phyloP scores from a whole-genome alignment of 2,113 vertebrate species.

The Otocyon megalotis region DNA sequence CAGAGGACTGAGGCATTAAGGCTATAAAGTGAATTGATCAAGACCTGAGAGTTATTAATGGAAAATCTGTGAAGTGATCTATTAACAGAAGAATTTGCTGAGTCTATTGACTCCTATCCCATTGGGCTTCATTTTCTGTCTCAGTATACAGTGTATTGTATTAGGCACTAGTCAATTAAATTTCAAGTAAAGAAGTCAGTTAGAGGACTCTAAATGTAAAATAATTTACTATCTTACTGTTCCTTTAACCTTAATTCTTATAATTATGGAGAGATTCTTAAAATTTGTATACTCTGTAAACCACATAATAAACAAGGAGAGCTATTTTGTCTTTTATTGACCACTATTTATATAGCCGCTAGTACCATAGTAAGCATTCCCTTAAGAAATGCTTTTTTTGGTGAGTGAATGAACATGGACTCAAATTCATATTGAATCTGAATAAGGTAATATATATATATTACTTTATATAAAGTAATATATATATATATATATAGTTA shows the following conservation, averaged over 20 bases:
- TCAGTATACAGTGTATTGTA: not conserved
- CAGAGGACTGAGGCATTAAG: not conserved
- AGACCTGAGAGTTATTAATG: not conserved
- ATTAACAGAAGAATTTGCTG: not conserved
- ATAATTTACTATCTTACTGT: not conserved
- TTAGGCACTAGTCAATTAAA: not conserved
- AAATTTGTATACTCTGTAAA: not conserved
- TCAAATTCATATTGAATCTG: not conserved
- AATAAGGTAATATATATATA: not conserved
- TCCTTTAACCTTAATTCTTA: constrained; percentile 16
- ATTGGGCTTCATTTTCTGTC: not conserved
- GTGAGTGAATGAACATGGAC: not conserved
- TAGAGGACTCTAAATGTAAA: not conserved
- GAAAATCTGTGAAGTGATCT: not conserved
- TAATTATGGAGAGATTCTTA: not conserved
- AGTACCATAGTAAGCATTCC: not conserved
- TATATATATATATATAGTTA: not conserved
- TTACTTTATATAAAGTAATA: too few relatives aligned
- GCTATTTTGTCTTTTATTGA: not conserved
- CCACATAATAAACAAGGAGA: not conserved
- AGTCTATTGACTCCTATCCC: not conserved
- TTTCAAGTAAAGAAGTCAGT: not conserved
- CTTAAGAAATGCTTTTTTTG: not conserved
- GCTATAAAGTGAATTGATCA: not conserved
- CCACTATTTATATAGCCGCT: not conserved